Percentiles rank a stretch among this genome's conserved stretches.
Evolutionary conservation across 2,797 vertebrate species (phyloP).

Genomic region (Petrocephalus sullivani): DNA sequence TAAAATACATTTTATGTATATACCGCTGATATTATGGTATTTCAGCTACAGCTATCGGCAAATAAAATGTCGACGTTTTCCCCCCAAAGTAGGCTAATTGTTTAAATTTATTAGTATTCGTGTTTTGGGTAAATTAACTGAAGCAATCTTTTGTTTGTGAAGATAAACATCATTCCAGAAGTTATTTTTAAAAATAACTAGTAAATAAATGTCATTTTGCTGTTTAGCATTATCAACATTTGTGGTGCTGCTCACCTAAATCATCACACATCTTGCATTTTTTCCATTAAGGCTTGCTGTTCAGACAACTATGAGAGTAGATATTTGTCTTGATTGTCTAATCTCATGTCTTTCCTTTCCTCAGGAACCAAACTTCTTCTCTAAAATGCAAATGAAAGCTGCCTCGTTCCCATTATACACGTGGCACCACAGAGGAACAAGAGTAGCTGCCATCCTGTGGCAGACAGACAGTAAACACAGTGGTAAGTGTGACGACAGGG

Average conservation of each 20-base stretch:
- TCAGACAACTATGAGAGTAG: background rate
- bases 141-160: background rate
- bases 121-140: background rate
- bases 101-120: background rate
- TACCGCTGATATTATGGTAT: background rate
- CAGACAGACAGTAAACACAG: background rate
- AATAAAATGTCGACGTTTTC: background rate
- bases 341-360: background rate
- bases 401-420: background rate
- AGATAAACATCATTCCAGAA: background rate
- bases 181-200: background rate
- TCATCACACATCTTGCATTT: background rate
- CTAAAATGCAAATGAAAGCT: background rate
- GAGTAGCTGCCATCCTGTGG: background rate
- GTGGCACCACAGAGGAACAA: background rate
- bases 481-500: background rate
- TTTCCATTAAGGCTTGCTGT: background rate
- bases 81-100: background rate
- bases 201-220: background rate
- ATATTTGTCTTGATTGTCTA: background rate
- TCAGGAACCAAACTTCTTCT: background rate
- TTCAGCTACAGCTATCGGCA: background rate
- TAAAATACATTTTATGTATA: background rate
- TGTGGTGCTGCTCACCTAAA: background rate
- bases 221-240: background rate